These are phyloP conservation scores for Corythoichthys intestinalis DNA, from an alignment of 2,113 vertebrate genomes.

Conservation along the genomic window DNA sequence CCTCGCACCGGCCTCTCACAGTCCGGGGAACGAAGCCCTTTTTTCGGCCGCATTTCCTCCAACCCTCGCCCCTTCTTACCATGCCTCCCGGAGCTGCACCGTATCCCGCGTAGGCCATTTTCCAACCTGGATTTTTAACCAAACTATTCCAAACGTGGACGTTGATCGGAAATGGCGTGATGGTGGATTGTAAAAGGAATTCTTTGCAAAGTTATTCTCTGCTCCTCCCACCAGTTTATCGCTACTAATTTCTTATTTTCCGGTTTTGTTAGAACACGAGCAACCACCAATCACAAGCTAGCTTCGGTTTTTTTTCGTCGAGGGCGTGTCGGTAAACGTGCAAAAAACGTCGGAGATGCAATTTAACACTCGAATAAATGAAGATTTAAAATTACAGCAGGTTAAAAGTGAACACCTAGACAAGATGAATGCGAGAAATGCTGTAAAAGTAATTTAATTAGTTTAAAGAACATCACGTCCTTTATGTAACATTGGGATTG, in stretches of 20 bases:
- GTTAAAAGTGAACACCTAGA: rapidly evolving
- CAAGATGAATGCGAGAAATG: background rate
- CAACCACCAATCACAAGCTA: background rate
- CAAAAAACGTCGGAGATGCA: background rate
- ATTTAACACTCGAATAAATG: background rate
- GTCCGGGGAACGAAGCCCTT: background rate
- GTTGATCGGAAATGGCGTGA: no score
- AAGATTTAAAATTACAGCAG: no score
- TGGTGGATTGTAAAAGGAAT: background rate
- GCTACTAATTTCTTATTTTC: background rate
- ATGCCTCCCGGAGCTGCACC: conserved; percentile 42
- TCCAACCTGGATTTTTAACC: background rate
- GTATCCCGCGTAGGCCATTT: conserved; percentile 64
- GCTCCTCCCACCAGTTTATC: background rate
- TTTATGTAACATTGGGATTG: conserved; percentile 6
- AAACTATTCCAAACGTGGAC: background rate
- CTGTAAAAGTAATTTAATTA: background rate
- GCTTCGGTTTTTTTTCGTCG: background rate
- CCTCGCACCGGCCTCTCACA: background rate
- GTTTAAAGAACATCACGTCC: background rate
- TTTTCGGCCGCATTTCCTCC: background rate
- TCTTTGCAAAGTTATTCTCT: background rate
- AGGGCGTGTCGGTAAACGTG: conserved; percentile 1
- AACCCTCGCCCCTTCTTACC: conserved; percentile 33
- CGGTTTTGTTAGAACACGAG: background rate